Base-by-base conservation (phyloP, 23 tunicate genomes). In the Ciona savignyi region DNA sequence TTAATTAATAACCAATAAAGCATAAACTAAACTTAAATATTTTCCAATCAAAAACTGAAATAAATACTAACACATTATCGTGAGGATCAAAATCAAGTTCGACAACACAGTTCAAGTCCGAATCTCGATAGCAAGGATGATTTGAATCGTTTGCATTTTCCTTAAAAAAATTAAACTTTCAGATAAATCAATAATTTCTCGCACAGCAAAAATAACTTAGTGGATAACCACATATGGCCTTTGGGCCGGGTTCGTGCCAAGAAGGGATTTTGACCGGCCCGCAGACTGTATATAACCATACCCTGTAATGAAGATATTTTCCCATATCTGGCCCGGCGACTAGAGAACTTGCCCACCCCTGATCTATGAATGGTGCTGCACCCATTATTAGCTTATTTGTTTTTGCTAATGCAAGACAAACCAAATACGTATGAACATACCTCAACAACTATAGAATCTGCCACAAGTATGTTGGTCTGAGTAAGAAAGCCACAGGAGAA, bases 401-500 rank as follows among this genome's bases (percentile, higher is more conserved):
- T n/a, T n/a, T n/a, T n/a, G n/a, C n/a, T n/a, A n/a, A n/a, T n/a
- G n/a, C n/a, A n/a, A n/a, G n/a, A n/a, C n/a, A n/a, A n/a, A n/a
- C n/a, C n/a, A n/a, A n/a, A n/a, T n/a, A n/a, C n/a, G n/a, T n/a
- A n/a, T n/a, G n/a, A n/a, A 32, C 60, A 32, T 32, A 83, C 88
- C 69, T 83, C 88, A 31, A 35, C 42, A 62, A 80, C 93, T 32
- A 80, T 34, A 4, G 95, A 87, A 33, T 87, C 95, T 6, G 80
- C 86, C 61, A 87, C 95, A 83, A 68, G 81, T 30, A 87, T 87
- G 63, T 81, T 72, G 24, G 95, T 87, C 48, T 87, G 78, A 24
- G 30, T 87, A 74, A 87, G 62, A 71, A 87, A 87, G 4, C 95
- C 95, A 49, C 95, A 87, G 15, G 80, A 65, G 65, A 87, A 87